Conservation (phyloP, 2,888 invertebrate species). For the Sinhomidia bicolor region DNA sequence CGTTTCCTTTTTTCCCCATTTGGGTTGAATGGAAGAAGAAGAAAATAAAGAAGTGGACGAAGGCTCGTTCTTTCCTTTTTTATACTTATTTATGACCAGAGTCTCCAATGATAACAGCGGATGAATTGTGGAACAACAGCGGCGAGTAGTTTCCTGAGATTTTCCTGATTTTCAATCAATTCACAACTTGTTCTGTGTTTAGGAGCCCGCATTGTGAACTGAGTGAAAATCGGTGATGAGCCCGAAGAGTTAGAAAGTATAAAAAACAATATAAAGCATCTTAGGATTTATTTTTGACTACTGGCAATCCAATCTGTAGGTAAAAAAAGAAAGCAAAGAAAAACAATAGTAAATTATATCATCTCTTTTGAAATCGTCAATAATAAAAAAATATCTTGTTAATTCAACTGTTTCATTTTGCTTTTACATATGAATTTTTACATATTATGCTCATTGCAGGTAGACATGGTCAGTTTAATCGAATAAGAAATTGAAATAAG, state of each 20-base stretch:
- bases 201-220: conserved; percentile 52
- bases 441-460: background rate
- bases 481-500: conserved; percentile 30
- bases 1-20: conserved; percentile 46
- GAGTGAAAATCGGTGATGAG: conserved; percentile 74
- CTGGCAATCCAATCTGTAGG: conserved; percentile 79
- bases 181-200: conserved; percentile 22
- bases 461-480: conserved; percentile 47
- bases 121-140: conserved; percentile 78
- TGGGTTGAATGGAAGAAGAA: conserved; percentile 50
- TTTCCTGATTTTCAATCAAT: conserved; percentile 70
- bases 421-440: no score
- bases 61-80: background rate
- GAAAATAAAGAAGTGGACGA: background rate
- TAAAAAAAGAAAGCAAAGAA: conserved; percentile 63
- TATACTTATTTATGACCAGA: conserved; percentile 57
- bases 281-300: conserved; percentile 78
- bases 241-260: conserved; percentile 78
- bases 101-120: conserved; percentile 70
- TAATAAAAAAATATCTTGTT: background rate
- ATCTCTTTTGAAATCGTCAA: background rate
- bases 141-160: conserved; percentile 79
- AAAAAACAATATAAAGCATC: conserved; percentile 78
- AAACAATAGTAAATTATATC: conserved; percentile 37
- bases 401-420: no score